Evolutionary conservation across 2,888 invertebrate genomes (phyloP), one percentile per base, ranked within the genome.

Genomic region (Eustalomyia histrio): DNA sequence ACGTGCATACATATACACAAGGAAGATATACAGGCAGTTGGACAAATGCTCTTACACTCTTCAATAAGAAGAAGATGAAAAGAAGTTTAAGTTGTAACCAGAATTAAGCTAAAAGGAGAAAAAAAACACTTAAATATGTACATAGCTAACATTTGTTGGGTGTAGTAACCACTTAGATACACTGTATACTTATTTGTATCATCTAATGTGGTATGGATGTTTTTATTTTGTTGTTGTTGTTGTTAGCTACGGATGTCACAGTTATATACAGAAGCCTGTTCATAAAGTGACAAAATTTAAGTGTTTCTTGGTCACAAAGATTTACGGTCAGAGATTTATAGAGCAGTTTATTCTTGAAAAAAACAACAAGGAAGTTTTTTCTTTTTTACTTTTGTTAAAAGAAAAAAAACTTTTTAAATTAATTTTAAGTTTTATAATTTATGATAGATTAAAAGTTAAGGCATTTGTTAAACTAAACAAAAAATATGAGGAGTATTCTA

Each of bases 241-340:
- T 67, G 43, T 47, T 47, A 12, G 55, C 58, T 75, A 71, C 79
- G 67, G 47, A 67, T 75, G 67, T 65, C 76, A 80, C 63, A 75
- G 69, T 75, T 69, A 58, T 55, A 29, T n/a, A 52, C 68, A 68
- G 69, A 69, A 75, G 69, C 69, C 52, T 79, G 64, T 64, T 64
- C 33, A 52, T 65, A 69, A 58, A 74, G 73, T 81, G 80, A 73
- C 80, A 81, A 74, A 71, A 64, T 79, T 75, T 71, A 79, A 79
- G 79, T 75, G 79, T 78, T 78, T 60, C 47, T 69, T 75, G 71
- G 72, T 35, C 61, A 67, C 47, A 67, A 60, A 78, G 67, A 78
- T 78, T 78, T 72, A 67, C 72, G 53, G 60, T 47, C 60, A 53
- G 14, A 67, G 58, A 72, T 72, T 78, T 72, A 61, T 67, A 50